phyloP scores from a whole-genome alignment of 2,113 vertebrate species.

The Poeciliopsis turrubarensis region DNA sequence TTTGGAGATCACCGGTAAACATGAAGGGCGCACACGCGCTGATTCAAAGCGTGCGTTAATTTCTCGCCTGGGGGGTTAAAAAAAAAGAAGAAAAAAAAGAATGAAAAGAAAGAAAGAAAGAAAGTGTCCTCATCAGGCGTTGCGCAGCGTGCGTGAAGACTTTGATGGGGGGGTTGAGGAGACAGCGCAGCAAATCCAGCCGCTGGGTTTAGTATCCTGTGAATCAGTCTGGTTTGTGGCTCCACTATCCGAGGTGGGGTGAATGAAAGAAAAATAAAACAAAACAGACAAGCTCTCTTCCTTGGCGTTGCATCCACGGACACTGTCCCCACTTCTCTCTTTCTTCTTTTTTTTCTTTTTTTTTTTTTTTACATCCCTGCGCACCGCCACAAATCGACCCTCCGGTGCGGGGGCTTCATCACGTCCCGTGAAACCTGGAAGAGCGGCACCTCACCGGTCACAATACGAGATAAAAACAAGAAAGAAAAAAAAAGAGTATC shows the following conservation, averaged over 20 bases:
- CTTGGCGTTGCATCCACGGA: slow-evolving; percentile 63
- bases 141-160: slow-evolving; percentile 50
- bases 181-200: slow-evolving; percentile 52
- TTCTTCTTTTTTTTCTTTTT: too few species aligned
- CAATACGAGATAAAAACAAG: slow-evolving; percentile 1
- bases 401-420: slow-evolving; percentile 64
- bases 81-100: neutral
- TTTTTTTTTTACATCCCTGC: slow-evolving; percentile 59
- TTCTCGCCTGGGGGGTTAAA: slow-evolving; percentile 15
- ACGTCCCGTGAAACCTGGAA: slow-evolving; percentile 59
- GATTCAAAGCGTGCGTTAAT: slow-evolving; percentile 47
- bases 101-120: neutral
- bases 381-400: slow-evolving; percentile 34
- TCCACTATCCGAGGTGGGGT: slow-evolving; percentile 47
- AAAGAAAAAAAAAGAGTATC: slow-evolving; percentile 44
- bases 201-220: slow-evolving; percentile 45
- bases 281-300: neutral
- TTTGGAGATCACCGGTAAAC: slow-evolving; percentile 31
- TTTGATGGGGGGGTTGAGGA: slow-evolving; percentile 8
- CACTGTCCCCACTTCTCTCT: slow-evolving; percentile 36
- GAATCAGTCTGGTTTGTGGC: slow-evolving; percentile 30
- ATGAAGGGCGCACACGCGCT: slow-evolving; percentile 34
- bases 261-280: neutral
- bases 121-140: slow-evolving; percentile 27
- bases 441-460: slow-evolving; percentile 21